phyloP scores from a whole-genome alignment of 2,113 vertebrate genomes.

The Syrrhaptes paradoxus region DNA sequence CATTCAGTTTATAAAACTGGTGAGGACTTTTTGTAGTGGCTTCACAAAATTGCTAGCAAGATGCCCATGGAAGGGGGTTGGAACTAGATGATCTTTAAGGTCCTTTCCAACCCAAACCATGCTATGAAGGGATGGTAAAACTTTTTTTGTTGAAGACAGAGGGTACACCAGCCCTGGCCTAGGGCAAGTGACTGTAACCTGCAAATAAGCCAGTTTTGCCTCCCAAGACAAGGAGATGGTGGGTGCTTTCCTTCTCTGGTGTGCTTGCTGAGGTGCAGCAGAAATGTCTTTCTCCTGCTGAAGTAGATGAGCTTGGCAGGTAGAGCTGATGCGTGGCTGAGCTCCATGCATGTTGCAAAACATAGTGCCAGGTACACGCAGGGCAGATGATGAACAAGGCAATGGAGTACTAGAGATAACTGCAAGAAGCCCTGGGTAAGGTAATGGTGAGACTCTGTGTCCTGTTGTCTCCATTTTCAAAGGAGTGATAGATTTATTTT shows the following conservation, averaged over 20 bases:
- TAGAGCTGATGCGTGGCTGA: background rate
- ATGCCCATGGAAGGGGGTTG: background rate
- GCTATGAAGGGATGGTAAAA: background rate
- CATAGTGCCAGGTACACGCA: background rate
- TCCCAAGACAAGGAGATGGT: background rate
- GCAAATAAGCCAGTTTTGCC: background rate
- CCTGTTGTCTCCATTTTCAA: background rate
- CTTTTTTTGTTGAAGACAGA: background rate
- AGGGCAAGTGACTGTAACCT: background rate
- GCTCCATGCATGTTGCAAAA: accelerated
- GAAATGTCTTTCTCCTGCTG: background rate
- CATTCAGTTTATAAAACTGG: background rate
- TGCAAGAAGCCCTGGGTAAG: accelerated
- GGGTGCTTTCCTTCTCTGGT: background rate
- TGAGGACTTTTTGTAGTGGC: background rate
- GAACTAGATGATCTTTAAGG: too few relatives aligned
- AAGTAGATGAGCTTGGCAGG: background rate
- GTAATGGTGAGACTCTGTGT: background rate
- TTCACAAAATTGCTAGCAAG: background rate
- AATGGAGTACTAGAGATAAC: background rate
- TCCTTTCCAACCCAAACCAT: too few relatives aligned
- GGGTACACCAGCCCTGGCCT: background rate
- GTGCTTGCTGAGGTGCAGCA: background rate
- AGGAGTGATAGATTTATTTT: background rate
- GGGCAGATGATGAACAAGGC: background rate